Evolutionary conservation across 2,113 vertebrate genomes (phyloP).

Genomic region (Columba livia): DNA sequence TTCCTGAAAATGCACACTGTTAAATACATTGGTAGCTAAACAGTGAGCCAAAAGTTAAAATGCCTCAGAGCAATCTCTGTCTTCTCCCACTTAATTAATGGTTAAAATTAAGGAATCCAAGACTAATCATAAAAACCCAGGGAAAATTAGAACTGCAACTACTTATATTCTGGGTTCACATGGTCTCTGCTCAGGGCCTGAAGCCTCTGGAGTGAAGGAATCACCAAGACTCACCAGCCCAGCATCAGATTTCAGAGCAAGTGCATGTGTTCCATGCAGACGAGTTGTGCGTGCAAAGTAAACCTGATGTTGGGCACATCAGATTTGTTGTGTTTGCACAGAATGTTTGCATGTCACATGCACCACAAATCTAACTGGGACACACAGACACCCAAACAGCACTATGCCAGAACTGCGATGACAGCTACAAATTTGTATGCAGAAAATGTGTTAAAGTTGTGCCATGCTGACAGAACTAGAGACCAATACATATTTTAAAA

Average conservation of each 20-base stretch:
- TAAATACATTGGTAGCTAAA: not conserved
- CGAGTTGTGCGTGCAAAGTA: not conserved
- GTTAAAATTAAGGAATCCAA: not conserved
- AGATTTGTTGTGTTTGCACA: not conserved
- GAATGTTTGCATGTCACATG: not conserved
- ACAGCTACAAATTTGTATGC: not conserved
- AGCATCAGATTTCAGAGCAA: not conserved
- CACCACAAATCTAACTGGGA: not conserved
- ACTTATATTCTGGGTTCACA: not conserved
- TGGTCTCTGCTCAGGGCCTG: not conserved
- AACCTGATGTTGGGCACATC: not conserved
- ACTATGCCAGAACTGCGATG: not conserved
- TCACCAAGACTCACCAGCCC: not conserved
- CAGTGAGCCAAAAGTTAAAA: not conserved
- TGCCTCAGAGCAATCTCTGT: not conserved
- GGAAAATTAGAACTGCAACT: not conserved
- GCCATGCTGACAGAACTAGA: not conserved
- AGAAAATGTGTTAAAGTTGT: not conserved
- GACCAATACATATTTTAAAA: not conserved
- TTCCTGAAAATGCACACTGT: not conserved
- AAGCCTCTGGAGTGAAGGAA: not conserved
- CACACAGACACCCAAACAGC: not conserved
- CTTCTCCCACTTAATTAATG: not conserved
- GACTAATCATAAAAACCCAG: not conserved
- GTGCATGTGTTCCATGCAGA: not conserved